Evolutionary conservation across 1,140 invertebrate species (phyloP).

Genomic region (Steinernema feltiae): DNA sequence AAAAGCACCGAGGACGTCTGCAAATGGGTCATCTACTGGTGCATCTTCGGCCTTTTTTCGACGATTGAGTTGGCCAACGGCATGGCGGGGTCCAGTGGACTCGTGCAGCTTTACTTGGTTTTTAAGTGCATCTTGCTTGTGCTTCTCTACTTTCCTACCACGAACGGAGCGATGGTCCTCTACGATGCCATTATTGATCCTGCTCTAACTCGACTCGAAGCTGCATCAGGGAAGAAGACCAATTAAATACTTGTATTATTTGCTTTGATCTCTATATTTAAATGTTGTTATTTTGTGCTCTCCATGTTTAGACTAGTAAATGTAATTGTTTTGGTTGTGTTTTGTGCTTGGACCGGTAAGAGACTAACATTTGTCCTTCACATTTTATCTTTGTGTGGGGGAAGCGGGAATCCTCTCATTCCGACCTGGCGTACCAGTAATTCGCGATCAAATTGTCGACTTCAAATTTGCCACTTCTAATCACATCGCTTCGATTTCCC

Average conservation of each 20-base stretch:
- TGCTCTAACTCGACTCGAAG: not conserved
- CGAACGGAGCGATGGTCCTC: conserved; percentile 1
- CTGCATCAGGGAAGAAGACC: not conserved
- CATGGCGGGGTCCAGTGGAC: not conserved
- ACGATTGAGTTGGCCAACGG: not conserved
- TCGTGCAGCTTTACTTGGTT: not conserved
- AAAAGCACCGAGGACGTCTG: not conserved
- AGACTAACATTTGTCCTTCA: no score
- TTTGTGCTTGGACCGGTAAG: no score
- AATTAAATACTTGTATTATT: not conserved
- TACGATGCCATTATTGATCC: not conserved
- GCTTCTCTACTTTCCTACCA: not conserved
- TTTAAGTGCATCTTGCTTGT: not conserved
- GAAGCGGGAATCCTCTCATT: no score
- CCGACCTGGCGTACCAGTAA: no score
- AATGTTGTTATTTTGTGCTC: not conserved
- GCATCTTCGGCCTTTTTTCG: not conserved
- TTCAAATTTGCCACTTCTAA: no score
- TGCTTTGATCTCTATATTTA: not conserved
- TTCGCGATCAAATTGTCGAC: no score
- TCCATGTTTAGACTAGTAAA: no score
- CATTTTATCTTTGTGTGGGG: no score
- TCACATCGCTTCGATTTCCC: no score
- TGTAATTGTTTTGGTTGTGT: no score
- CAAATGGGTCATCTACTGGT: conserved; percentile 9